A percentile compares a stretch with the other conserved stretches of the same genome.
Evolutionary conservation across 2,888 invertebrate species (phyloP).

Genomic region (Amphipyra berbera): DNA sequence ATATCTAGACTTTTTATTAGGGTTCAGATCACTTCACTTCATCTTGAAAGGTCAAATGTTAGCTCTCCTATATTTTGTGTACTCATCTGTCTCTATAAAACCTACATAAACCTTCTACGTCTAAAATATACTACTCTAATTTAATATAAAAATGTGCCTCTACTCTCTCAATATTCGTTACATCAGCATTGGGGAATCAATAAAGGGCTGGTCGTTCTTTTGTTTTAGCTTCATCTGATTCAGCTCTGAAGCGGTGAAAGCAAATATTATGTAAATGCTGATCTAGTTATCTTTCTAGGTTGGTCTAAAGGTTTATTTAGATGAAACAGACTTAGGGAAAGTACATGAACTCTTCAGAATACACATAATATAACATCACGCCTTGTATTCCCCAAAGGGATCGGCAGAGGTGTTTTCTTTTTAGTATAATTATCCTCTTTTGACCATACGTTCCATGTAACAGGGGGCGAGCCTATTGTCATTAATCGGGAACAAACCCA

Average conservation of each 20-base stretch:
- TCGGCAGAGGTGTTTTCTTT: too few relatives aligned
- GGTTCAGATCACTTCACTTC: neutral
- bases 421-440: too few relatives aligned
- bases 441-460: too few relatives aligned
- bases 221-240: conserved; percentile 31
- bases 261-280: conserved; percentile 38
- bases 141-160: conserved; percentile 15
- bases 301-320: neutral
- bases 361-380: too few relatives aligned
- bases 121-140: conserved; percentile 8
- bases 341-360: too few relatives aligned
- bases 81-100: neutral
- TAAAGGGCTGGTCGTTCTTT: conserved; percentile 7
- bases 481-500: too few relatives aligned
- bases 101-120: neutral
- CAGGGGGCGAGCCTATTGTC: too few relatives aligned
- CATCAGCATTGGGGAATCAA: conserved; percentile 38
- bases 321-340: neutral
- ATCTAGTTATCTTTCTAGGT: conserved; percentile 23
- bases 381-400: too few relatives aligned
- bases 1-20: too few relatives aligned
- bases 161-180: conserved; percentile 19
- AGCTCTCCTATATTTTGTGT: neutral
- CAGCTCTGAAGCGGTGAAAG: conserved; percentile 17
- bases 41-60: neutral